phyloP scores from a whole-genome alignment of 2,888 invertebrate genomes.

The Hybos culiciformis region DNA sequence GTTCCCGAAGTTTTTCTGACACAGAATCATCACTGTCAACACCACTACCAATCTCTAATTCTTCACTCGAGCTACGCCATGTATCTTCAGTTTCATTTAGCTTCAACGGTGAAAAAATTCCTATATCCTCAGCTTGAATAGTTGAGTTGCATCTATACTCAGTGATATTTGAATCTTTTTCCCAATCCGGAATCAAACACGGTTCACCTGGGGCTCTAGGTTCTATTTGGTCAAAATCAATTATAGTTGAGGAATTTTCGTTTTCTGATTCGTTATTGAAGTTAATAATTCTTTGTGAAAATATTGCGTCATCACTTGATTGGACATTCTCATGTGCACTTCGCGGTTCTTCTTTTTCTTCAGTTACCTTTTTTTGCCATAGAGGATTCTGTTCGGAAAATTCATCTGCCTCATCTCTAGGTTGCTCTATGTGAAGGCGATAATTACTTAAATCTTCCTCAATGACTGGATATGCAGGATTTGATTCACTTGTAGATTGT shows the following conservation, averaged over 20 bases:
- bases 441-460: conserved; percentile 37
- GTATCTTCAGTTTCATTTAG: not conserved
- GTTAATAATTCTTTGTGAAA: not conserved
- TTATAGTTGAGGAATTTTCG: not conserved
- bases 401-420: no score
- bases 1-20: conserved; percentile 16
- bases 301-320: not conserved
- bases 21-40: conserved; percentile 18
- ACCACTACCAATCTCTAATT: conserved; percentile 13
- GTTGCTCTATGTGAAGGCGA: conserved; percentile 15
- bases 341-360: conserved; percentile 1
- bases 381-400: conserved; percentile 4
- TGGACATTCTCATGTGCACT: not conserved
- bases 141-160: not conserved
- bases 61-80: conserved; percentile 14
- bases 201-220: conserved; percentile 17
- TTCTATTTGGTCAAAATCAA: not conserved
- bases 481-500: conserved; percentile 25
- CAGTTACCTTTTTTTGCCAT: conserved; percentile 17
- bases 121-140: not conserved
- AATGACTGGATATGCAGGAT: conserved; percentile 41
- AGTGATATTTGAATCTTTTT: conserved; percentile 10
- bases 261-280: not conserved
- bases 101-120: not conserved
- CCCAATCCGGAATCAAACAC: conserved; percentile 12